A percentile compares a stretch with the other conserved stretches of the same genome.
phyloP scores from a whole-genome alignment of 2,797 vertebrate species.

The Amniataba percoides region DNA sequence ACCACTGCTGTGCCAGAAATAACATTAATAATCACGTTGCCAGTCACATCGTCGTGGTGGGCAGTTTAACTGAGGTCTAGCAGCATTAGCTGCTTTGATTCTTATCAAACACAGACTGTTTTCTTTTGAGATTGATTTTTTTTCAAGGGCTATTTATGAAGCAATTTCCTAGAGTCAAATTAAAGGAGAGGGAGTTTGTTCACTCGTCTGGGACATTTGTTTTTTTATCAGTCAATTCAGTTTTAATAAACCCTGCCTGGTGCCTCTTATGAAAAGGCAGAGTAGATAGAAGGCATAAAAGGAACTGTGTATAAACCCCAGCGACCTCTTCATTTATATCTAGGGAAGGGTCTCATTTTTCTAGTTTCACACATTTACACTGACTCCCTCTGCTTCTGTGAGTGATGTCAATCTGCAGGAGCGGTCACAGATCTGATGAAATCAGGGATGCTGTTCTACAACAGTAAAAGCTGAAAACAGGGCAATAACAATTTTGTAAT shows the following conservation, averaged over 20 bases:
- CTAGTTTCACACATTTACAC: neutral
- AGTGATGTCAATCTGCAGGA: neutral
- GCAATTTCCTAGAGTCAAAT: slow-evolving; percentile 22
- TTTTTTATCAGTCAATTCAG: slow-evolving; percentile 22
- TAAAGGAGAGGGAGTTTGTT: neutral
- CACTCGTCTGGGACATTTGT: neutral
- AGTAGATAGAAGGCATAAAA: neutral
- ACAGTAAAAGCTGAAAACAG: neutral
- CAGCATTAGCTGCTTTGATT: neutral
- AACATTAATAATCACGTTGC: neutral
- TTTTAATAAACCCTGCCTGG: slow-evolving; percentile 14
- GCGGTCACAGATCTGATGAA: slow-evolving; percentile 9
- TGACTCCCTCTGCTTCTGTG: neutral
- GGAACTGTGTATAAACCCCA: neutral
- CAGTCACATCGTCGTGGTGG: neutral
- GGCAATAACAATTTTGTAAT: neutral
- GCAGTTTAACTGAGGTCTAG: neutral
- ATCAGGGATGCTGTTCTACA: neutral
- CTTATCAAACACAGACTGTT: neutral
- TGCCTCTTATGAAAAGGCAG: neutral
- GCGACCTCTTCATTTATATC: neutral
- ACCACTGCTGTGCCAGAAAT: neutral
- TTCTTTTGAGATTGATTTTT: slow-evolving; percentile 5
- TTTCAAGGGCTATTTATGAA: slow-evolving; percentile 8
- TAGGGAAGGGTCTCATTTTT: too few species aligned